Percentiles rank a stretch among this genome's conserved stretches.
phyloP scores from a whole-genome alignment of 1,140 invertebrate species.

The Danaus melanippus region DNA sequence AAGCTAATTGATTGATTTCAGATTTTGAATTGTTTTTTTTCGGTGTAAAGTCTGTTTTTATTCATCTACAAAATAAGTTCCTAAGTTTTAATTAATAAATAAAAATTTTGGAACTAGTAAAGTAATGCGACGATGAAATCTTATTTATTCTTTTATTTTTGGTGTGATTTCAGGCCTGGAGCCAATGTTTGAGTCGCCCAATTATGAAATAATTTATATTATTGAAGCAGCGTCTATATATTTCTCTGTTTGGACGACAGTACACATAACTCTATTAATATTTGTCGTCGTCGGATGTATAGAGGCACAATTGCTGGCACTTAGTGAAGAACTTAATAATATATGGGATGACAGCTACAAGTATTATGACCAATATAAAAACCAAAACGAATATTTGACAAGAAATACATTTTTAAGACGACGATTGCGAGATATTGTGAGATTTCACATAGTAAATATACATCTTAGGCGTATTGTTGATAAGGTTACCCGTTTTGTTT shows the following conservation, averaged over 20 bases:
- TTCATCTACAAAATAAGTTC: no score
- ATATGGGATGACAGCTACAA: constrained; percentile 24
- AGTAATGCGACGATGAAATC: no score
- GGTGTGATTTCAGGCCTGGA: constrained; percentile 19
- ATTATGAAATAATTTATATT: constrained; percentile 22
- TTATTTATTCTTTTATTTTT: no score
- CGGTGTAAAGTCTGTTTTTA: no score
- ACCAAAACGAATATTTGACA: constrained; percentile 8
- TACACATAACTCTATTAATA: constrained; percentile 24
- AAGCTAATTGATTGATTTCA: no score
- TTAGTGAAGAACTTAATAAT: constrained; percentile 28
- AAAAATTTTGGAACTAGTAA: no score
- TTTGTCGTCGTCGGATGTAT: constrained; percentile 28
- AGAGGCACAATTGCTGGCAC: constrained; percentile 32
- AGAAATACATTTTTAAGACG: constrained; percentile 24
- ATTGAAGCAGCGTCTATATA: constrained; percentile 2
- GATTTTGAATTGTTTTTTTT: no score
- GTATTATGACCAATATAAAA: constrained; percentile 7
- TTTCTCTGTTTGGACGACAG: constrained; percentile 16
- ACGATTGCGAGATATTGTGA: constrained; percentile 25
- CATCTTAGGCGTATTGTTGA: constrained; percentile 21
- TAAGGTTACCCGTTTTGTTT: constrained; percentile 17
- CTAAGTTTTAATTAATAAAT: no score
- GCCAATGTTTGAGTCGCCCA: constrained; percentile 22
- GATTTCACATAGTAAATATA: constrained; percentile 28